phyloP scores from a whole-genome alignment of 2,113 vertebrate genomes.

The Euleptes europaea region DNA sequence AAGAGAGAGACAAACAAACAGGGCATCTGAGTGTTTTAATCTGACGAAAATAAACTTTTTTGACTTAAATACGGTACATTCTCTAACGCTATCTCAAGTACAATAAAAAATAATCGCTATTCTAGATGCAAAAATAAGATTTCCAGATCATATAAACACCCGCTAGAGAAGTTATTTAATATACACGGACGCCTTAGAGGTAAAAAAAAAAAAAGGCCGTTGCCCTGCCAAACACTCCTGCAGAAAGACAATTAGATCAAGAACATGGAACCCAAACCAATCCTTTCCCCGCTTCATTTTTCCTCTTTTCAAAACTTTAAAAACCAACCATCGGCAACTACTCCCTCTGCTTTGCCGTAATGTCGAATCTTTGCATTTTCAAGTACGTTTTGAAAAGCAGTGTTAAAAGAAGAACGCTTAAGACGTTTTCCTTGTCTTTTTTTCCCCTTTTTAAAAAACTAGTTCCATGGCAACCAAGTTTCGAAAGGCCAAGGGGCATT shows the following conservation, averaged over 20 bases:
- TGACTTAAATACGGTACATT: slow-evolving; percentile 60
- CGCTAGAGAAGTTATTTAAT: slow-evolving; percentile 69
- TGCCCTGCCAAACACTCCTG: slow-evolving; percentile 59
- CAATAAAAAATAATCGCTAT: slow-evolving; percentile 71
- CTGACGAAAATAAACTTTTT: slow-evolving; percentile 52
- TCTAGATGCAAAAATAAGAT: slow-evolving; percentile 78
- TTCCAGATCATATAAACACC: slow-evolving; percentile 70
- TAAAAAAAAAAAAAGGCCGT: slow-evolving; percentile 64
- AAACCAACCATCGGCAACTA: slow-evolving; percentile 38
- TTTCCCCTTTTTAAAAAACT: slow-evolving; percentile 26
- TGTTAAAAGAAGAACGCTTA: slow-evolving; percentile 26
- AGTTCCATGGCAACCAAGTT: slow-evolving; percentile 44
- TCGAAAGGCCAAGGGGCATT: slow-evolving; percentile 44
- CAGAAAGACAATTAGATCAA: slow-evolving; percentile 32
- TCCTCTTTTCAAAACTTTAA: slow-evolving; percentile 38
- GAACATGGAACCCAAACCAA: background rate
- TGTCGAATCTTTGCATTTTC: slow-evolving; percentile 51
- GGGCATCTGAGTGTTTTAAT: slow-evolving; percentile 69
- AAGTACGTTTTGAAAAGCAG: slow-evolving; percentile 61
- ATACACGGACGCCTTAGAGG: slow-evolving; percentile 67
- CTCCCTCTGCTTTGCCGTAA: slow-evolving; percentile 43
- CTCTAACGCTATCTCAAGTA: slow-evolving; percentile 34
- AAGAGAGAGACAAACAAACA: slow-evolving; percentile 41
- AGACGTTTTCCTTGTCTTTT: slow-evolving; percentile 31
- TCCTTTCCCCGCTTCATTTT: background rate